Conservation (phyloP, 2,113 vertebrate genomes). For the Cyanoramphus novaezelandiae region DNA sequence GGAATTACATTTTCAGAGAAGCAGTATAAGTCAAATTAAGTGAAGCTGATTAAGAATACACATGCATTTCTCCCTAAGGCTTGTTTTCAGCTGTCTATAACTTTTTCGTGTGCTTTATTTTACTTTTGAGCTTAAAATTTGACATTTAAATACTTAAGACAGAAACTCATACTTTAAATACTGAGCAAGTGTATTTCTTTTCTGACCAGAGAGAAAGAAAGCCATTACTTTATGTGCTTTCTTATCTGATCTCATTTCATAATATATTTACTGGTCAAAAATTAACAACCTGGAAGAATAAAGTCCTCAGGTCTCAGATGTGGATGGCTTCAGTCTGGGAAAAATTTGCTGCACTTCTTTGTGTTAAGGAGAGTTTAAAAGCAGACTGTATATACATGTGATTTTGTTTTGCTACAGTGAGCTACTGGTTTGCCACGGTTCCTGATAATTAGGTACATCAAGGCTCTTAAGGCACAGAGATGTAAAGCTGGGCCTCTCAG, state of each 20-base stretch:
- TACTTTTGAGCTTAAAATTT: not conserved
- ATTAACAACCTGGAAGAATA: not conserved
- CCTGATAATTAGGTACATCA: not conserved
- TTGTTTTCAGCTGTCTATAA: not conserved
- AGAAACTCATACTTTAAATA: not conserved
- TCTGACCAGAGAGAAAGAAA: not conserved
- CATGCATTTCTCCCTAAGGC: not conserved
- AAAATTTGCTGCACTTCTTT: not conserved
- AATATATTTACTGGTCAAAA: not conserved
- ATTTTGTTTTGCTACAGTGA: not conserved
- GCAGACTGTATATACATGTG: not conserved
- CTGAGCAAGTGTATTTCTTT: not conserved
- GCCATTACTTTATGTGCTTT: not conserved
- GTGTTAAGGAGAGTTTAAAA: not conserved
- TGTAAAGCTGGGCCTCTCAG: fast-evolving
- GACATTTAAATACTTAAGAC: not conserved
- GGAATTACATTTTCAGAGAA: not conserved
- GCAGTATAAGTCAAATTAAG: not conserved
- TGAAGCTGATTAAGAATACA: not conserved
- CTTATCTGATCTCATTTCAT: not conserved
- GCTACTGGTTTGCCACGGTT: not conserved
- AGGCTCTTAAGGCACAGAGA: not conserved
- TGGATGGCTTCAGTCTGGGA: not conserved
- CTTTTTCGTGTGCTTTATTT: not conserved
- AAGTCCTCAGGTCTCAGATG: not conserved